These are phyloP conservation scores for Portunus trituberculatus DNA, from an alignment of 1,140 invertebrate species.

Conservation along the genomic window DNA sequence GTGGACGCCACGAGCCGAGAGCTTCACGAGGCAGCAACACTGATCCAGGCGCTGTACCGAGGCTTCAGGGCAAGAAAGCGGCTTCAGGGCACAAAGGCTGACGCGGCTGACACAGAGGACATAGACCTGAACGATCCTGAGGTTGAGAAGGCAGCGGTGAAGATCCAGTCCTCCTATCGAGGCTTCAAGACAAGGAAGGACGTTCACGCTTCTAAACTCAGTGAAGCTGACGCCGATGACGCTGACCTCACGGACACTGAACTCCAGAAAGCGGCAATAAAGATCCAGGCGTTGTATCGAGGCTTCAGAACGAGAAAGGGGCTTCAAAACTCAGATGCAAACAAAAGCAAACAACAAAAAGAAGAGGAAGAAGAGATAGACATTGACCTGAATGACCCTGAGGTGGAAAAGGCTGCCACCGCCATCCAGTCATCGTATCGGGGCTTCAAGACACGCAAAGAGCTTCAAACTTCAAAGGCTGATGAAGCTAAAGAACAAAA, in stretches of 20 bases:
- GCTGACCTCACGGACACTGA: not conserved
- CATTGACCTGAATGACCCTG: too few species aligned
- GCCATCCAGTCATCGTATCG: constrained; percentile 32
- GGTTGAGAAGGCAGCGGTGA: not conserved
- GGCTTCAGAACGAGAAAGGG: not conserved
- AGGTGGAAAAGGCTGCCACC: not conserved
- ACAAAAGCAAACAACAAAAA: not conserved
- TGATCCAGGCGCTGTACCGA: not conserved
- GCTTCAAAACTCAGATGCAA: not conserved
- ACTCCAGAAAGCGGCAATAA: not conserved
- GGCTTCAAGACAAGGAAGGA: not conserved
- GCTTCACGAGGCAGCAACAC: not conserved
- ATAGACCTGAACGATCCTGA: constrained; percentile 7
- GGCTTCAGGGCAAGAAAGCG: not conserved
- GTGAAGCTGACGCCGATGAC: not conserved
- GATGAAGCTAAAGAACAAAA: not conserved
- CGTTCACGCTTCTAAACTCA: not conserved
- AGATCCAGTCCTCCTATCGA: not conserved
- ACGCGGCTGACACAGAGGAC: not conserved
- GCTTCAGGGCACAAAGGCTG: not conserved
- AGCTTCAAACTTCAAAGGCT: not conserved
- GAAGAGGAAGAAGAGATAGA: not conserved
- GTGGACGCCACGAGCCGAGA: not conserved
- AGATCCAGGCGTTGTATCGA: not conserved
- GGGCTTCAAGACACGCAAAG: constrained; percentile 41